phyloP scores from a whole-genome alignment of 2,797 vertebrate species.

The Melanotaenia parkinsoni region DNA sequence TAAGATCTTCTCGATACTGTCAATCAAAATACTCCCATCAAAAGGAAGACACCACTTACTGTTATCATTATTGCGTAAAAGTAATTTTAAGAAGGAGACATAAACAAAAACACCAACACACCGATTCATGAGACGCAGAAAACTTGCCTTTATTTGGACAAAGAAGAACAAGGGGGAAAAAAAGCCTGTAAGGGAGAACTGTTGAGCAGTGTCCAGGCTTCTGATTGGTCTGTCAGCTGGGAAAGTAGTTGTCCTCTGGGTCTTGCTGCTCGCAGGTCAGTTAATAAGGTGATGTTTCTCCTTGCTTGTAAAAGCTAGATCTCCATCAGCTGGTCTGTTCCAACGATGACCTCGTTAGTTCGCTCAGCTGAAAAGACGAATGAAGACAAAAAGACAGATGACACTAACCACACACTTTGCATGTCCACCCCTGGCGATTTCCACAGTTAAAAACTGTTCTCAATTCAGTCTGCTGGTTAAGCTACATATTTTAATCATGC shows the following conservation, averaged over 20 bases:
- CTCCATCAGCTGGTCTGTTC: constrained; percentile 97
- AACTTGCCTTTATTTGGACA: constrained; percentile 78
- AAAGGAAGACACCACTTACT: constrained; percentile 3
- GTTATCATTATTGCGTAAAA: background rate
- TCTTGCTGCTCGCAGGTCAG: constrained; percentile 46
- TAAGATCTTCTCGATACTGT: constrained; percentile 3
- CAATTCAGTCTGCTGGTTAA: too few species aligned
- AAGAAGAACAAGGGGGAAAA: constrained; percentile 62
- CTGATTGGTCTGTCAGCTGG: constrained; percentile 33
- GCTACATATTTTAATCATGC: too few species aligned
- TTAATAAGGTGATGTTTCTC: constrained; percentile 26
- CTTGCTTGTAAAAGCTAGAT: constrained; percentile 80
- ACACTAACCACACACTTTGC: background rate
- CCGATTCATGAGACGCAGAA: constrained; percentile 58
- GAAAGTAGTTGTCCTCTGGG: constrained; percentile 22
- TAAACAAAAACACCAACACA: constrained; percentile 13
- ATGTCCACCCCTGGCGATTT: background rate
- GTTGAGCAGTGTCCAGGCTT: constrained; percentile 24
- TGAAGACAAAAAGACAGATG: constrained; percentile 12
- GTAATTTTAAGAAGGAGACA: background rate
- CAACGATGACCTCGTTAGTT: constrained; percentile 96
- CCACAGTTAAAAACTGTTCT: background rate
- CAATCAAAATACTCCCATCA: constrained; percentile 2
- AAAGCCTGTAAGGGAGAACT: constrained; percentile 13
- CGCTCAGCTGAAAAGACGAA: constrained; percentile 87